Evolutionary conservation across 1,140 invertebrate species (phyloP).

Genomic region (Halyomorpha halys): DNA sequence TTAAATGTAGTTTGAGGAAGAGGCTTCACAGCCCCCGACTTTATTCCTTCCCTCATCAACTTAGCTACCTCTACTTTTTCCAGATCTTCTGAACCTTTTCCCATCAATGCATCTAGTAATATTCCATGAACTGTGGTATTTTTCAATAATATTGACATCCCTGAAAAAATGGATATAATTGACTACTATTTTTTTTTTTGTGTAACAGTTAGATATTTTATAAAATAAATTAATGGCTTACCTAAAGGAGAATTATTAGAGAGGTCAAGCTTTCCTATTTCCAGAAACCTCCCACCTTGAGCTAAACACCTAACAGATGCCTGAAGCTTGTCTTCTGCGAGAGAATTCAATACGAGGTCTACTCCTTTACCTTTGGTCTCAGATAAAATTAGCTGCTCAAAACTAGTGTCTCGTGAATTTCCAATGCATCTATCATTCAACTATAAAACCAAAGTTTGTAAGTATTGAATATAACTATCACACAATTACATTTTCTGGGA

Average conservation of each 20-base stretch:
- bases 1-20: constrained; percentile 70
- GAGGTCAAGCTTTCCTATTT: constrained; percentile 95
- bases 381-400: constrained; percentile 74
- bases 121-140: constrained; percentile 96
- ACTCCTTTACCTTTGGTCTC: constrained; percentile 77
- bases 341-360: constrained; percentile 85
- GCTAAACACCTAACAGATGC: constrained; percentile 85
- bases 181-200: not conserved
- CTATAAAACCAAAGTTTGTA: constrained; percentile 34
- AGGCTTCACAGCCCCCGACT: constrained; percentile 72
- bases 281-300: constrained; percentile 81
- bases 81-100: constrained; percentile 43
- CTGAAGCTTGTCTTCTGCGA: constrained; percentile 85
- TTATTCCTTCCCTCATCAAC: constrained; percentile 71
- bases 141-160: constrained; percentile 90
- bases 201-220: not conserved
- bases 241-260: constrained; percentile 74
- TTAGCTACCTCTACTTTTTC: constrained; percentile 63
- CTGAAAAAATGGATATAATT: constrained; percentile 35
- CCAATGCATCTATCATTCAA: constrained; percentile 73
- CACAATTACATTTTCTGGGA: not conserved
- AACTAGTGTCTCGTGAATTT: constrained; percentile 83
- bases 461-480: no score
- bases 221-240: constrained; percentile 30
- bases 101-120: constrained; percentile 81